Conservation (phyloP, 92 coral and sea anemone species). For the Galaxea fascicularis region DNA sequence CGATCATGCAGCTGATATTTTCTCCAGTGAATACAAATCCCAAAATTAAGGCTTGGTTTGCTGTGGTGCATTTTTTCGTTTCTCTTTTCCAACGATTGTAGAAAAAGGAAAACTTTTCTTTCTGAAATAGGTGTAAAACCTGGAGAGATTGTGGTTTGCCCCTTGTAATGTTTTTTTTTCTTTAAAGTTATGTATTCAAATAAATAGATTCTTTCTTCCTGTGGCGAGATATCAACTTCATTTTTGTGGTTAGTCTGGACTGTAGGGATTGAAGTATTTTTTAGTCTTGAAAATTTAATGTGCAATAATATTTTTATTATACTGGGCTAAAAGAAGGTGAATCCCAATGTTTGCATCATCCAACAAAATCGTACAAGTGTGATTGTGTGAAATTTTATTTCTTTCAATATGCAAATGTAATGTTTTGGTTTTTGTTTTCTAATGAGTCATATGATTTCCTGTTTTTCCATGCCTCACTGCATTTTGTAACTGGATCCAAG, state of each 20-base stretch:
- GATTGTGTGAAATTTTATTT: background rate
- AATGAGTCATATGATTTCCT: background rate
- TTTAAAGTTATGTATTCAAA: background rate
- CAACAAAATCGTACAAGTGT: background rate
- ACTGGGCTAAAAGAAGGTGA: background rate
- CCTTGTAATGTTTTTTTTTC: background rate
- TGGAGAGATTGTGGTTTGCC: background rate
- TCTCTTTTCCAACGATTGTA: background rate
- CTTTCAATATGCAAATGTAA: background rate
- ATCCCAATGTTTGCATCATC: background rate
- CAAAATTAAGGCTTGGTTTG: background rate
- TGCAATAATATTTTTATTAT: background rate
- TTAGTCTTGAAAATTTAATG: slow-evolving; percentile 9
- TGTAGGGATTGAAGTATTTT: background rate
- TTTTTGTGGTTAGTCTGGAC: slow-evolving; percentile 45
- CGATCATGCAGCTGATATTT: slow-evolving; percentile 15
- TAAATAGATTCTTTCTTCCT: background rate
- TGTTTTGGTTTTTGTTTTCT: background rate
- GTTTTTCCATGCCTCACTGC: background rate
- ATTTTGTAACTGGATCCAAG: background rate
- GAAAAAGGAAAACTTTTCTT: background rate
- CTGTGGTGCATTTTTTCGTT: background rate
- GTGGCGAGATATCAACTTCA: background rate
- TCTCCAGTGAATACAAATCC: background rate
- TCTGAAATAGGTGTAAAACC: background rate